Base-by-base conservation (phyloP, 1,140 invertebrate species). In the Leguminivora glycinivorella region DNA sequence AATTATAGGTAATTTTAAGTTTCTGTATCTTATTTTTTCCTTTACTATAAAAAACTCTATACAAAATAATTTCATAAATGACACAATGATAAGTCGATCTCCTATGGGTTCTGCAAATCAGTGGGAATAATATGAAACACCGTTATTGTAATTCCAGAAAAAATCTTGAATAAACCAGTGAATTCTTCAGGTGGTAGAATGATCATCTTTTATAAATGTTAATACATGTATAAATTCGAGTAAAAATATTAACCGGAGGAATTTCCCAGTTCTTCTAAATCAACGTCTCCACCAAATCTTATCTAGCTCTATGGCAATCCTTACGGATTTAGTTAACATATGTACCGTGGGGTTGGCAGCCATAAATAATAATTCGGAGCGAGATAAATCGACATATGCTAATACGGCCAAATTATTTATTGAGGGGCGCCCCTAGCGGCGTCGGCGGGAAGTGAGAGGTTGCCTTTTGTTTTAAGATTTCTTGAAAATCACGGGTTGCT, bases 371-470 rank as follows among this genome's bases (percentile, higher is more conserved):
- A 89, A 89, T 85, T 83, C 82, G 69, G 73, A 75, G 67, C 75
- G 78, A 87, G 85, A 89, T 89, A 89, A 87, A 89, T 89, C 85
- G 87, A 89, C 87, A 80, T 89, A 89, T 89, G 87, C 80, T 87
- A 89, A 89, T 89, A 82, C 72, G 74, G 77, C 81, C 84, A 89
- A 87, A 89, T 89, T 87, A 89, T 89, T 89, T 89, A 89, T 85
- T 73, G 86, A 78, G 83, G 85, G 83, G 82, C 31, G 63, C 63
- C 47, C 43, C 47, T 52, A 68, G 67, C 6, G n/a, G n/a, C n/a
- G n/a, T n/a, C n/a, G 38, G 66, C 7, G 43, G 25, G 26, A 29
- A 31, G 58, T 29, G 25, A 29, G 25, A 63, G 1, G 25, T 63
- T 63, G 58, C 29, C 47, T 52, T 52, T 52, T 52, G 47, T 52